phyloP scores from a whole-genome alignment of 2,113 vertebrate genomes.

The Alosa alosa region DNA sequence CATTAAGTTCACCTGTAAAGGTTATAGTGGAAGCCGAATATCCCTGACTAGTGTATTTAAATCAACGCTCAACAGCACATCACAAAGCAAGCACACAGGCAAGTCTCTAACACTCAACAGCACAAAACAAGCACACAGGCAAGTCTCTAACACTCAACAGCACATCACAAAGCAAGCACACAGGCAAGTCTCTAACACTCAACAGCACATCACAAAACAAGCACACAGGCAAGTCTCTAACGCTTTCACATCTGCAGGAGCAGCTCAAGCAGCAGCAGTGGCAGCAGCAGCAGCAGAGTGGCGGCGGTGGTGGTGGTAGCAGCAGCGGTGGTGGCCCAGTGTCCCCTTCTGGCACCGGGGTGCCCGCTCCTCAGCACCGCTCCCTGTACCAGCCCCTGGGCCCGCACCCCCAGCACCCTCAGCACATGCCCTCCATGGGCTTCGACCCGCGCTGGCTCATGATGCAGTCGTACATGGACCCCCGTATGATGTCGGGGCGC shows the following conservation, averaged over 20 bases:
- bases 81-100: too few relatives aligned
- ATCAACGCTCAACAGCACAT: neutral
- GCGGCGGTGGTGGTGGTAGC: conserved; percentile 71
- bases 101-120: too few relatives aligned
- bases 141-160: neutral
- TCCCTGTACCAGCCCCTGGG: conserved; percentile 92
- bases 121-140: neutral
- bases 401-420: conserved; percentile 91
- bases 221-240: too few relatives aligned
- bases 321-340: conserved; percentile 79
- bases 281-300: conserved; percentile 79
- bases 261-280: conserved; percentile 96
- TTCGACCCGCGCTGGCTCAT: conserved; percentile 98
- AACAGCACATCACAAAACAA: too few relatives aligned
- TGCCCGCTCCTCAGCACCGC: conserved; percentile 86
- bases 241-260: conserved; percentile 70
- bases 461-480: conserved; percentile 99
- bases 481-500: conserved; percentile 92
- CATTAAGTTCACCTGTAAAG: too few relatives aligned
- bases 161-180: too few relatives aligned
- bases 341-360: conserved; percentile 80
- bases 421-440: conserved; percentile 93
- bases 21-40: too few relatives aligned
- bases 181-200: too few relatives aligned
- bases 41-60: too few relatives aligned